These are phyloP conservation scores for Leucania comma DNA, from an alignment of 2,888 invertebrate genomes.

Conservation along the genomic window DNA sequence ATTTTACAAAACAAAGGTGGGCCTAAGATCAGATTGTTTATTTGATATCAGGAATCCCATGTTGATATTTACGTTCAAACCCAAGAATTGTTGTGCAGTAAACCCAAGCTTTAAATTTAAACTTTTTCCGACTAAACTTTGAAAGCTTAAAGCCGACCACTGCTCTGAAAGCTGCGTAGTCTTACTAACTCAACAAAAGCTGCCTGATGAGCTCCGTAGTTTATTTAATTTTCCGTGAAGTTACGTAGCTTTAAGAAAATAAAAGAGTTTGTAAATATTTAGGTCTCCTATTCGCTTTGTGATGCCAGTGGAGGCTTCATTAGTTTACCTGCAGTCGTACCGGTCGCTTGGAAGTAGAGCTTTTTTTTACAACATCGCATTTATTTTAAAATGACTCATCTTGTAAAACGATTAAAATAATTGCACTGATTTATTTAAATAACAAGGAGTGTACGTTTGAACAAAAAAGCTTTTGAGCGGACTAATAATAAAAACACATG, in stretches of 20 bases:
- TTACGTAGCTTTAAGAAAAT: neutral
- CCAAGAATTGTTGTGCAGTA: neutral
- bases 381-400: neutral
- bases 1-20: neutral
- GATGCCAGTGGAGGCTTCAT: neutral
- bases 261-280: neutral
- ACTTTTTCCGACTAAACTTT: neutral
- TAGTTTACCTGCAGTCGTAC: neutral
- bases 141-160: neutral
- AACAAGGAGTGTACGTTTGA: constrained; percentile 3
- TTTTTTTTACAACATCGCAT: neutral
- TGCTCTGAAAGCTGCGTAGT: neutral
- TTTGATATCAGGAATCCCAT: neutral
- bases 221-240: neutral
- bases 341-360: neutral
- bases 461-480: neutral
- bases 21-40: neutral
- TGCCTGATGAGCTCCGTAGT: neutral
- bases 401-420: constrained; percentile 10
- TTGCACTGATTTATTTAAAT: neutral
- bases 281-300: neutral
- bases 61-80: neutral
- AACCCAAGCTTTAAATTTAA: neutral
- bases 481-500: constrained; percentile 2
- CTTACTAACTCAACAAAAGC: neutral